Evolutionary conservation across 2,888 invertebrate genomes (phyloP).

Genomic region (Camponotus fellah): DNA sequence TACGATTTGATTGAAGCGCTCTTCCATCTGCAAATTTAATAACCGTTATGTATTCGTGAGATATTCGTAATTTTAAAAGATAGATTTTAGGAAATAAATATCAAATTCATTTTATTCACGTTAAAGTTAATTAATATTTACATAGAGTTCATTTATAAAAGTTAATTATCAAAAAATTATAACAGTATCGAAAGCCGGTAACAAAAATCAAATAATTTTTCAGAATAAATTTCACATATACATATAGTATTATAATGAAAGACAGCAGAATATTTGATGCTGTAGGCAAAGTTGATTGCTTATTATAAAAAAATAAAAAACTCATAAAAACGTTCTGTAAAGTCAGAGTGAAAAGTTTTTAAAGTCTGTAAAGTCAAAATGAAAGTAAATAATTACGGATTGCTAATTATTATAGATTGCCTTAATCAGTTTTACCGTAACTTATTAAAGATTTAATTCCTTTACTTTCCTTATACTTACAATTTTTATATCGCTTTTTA

Average conservation of each 20-base stretch:
- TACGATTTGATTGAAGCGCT: neutral
- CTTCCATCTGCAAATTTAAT: neutral
- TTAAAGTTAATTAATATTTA: constrained; percentile 5
- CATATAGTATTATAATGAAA: constrained; percentile 25
- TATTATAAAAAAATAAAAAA: constrained; percentile 39
- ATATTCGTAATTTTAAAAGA: neutral
- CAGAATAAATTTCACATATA: neutral
- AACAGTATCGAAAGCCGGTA: neutral
- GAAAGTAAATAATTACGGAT: constrained; percentile 41
- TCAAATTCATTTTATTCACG: neutral
- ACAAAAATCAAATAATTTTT: neutral
- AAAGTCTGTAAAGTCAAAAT: constrained; percentile 28
- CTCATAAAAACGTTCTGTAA: constrained; percentile 32
- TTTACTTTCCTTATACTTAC: neutral
- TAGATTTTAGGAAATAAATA: neutral
- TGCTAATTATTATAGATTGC: neutral
- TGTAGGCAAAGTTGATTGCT: neutral
- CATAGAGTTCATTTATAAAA: neutral
- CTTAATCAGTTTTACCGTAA: neutral
- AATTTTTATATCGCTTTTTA: neutral
- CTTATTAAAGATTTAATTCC: neutral
- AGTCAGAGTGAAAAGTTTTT: constrained; percentile 50
- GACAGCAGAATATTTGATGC: neutral
- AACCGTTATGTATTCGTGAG: neutral
- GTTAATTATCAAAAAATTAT: neutral